Conservation (phyloP, 1,140 invertebrate species). For the Theocolax elegans region DNA sequence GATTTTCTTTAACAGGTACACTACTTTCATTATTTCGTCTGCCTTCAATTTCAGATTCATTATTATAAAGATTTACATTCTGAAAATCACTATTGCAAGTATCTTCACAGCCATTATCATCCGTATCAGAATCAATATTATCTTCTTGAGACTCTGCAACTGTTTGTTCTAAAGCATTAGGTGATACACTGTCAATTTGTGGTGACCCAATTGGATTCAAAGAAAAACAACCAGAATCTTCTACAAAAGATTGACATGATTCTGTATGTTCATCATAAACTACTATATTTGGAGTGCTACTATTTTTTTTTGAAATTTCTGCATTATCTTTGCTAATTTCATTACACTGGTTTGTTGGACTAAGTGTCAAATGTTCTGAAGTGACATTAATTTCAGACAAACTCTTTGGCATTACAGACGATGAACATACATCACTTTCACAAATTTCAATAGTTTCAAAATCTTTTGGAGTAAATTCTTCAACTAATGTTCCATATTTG, state of each 20-base stretch:
- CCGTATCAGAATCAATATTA: neutral
- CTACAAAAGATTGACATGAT: no score
- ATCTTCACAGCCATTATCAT: neutral
- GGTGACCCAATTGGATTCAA: neutral
- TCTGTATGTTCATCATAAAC: no score
- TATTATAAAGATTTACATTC: neutral
- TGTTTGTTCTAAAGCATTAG: neutral
- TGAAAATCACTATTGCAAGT: neutral
- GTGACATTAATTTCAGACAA: neutral
- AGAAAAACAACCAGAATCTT: neutral
- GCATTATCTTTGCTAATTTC: neutral
- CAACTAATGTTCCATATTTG: conserved; percentile 1
- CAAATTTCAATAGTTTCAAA: neutral
- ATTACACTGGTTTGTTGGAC: neutral
- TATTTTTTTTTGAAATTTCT: neutral
- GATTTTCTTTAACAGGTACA: neutral
- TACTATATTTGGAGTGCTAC: no score
- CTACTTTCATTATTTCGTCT: neutral
- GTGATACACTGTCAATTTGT: neutral
- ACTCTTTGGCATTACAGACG: neutral
- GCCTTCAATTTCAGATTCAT: neutral
- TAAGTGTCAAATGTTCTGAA: neutral
- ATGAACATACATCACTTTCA: neutral
- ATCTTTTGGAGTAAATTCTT: conserved; percentile 6
- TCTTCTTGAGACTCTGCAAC: neutral